phyloP scores from a whole-genome alignment of 2,113 vertebrate species.

The Oreochromis aureus region DNA sequence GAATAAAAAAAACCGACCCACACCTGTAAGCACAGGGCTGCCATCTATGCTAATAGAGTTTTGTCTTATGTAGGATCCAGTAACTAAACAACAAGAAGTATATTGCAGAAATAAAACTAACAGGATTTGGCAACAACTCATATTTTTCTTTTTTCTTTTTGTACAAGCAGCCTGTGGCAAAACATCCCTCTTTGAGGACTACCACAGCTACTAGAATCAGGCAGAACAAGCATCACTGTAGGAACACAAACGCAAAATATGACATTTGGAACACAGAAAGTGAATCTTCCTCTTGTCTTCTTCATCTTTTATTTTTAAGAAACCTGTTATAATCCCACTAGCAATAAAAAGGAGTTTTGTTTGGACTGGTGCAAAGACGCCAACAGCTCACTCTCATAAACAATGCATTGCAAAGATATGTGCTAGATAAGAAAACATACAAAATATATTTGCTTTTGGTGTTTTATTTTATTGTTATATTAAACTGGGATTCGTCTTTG shows the following conservation, averaged over 20 bases:
- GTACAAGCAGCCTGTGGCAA: background rate
- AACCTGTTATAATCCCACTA: background rate
- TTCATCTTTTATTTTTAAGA: background rate
- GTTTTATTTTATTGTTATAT: background rate
- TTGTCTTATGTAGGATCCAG: background rate
- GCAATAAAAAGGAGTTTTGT: background rate
- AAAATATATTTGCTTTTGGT: background rate
- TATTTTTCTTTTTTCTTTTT: background rate
- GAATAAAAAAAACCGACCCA: rapidly evolving
- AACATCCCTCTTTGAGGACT: background rate
- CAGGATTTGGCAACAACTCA: background rate
- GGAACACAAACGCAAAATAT: background rate
- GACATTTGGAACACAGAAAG: background rate
- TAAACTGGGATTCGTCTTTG: background rate
- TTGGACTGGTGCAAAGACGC: background rate
- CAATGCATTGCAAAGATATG: background rate
- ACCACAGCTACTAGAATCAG: background rate
- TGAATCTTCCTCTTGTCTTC: background rate
- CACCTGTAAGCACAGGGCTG: background rate
- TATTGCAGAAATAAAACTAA: background rate
- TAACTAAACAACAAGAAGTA: background rate
- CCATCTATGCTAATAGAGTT: background rate
- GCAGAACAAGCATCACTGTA: background rate
- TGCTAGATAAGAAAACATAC: background rate
- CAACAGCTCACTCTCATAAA: background rate